Evolutionary conservation across 2,797 vertebrate genomes (phyloP), one percentile per base, ranked within the genome.

Genomic region (Thalassophryne amazonica): DNA sequence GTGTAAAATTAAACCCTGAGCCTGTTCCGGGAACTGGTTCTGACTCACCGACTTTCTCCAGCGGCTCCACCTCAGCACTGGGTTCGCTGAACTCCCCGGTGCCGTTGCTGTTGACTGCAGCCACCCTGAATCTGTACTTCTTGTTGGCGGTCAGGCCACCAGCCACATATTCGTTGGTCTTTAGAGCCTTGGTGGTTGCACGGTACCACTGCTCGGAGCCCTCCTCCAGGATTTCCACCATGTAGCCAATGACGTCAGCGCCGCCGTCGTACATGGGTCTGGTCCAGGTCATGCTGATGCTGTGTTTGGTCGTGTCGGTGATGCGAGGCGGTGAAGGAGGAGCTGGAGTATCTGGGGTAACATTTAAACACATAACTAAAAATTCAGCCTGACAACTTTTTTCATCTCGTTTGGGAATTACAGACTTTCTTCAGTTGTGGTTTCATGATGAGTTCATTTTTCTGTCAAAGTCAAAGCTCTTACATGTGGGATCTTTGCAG

Each of bases 401-500:
- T n/a, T n/a, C n/a, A n/a, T n/a, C n/a, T n/a, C n/a, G n/a, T n/a
- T n/a, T n/a, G n/a, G n/a, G n/a, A n/a, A n/a, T n/a, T n/a, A n/a
- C n/a, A n/a, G n/a, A n/a, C n/a, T n/a, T n/a, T n/a, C n/a, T n/a
- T n/a, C n/a, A n/a, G n/a, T n/a, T n/a, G n/a, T n/a, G n/a, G n/a
- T n/a, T n/a, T n/a, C n/a, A n/a, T n/a, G n/a, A n/a, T n/a, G n/a
- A n/a, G n/a, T n/a, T n/a, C n/a, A n/a, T n/a, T n/a, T n/a, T n/a
- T n/a, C n/a, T n/a, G n/a, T n/a, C n/a, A n/a, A n/a, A n/a, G n/a
- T 31, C 54, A 17, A 55, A 5, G 12, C 56, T 90, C 95, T 94
- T 86, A 99, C 97, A 99, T 84, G 95, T 93, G 57, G 97, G 97
- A 30, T 99, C 97, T 88, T 84, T 95, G 88, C 97, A 99, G 55